Conservation (phyloP, 2,888 invertebrate species). For the Lacanobia wlatinum region DNA sequence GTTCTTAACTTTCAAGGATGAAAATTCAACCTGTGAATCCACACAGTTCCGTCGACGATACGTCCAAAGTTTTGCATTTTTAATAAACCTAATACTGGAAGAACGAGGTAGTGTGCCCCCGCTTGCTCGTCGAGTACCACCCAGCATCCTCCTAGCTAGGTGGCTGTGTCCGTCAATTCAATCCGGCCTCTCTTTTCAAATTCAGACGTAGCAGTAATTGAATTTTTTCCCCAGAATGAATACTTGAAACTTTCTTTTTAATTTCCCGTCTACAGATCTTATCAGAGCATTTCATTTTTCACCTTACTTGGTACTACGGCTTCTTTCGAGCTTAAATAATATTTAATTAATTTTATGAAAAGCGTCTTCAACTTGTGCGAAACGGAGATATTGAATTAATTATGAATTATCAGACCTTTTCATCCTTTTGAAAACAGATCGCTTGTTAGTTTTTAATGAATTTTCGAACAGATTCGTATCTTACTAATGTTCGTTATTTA, state of each 20-base stretch:
- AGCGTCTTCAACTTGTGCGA: not conserved
- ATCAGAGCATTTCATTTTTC: too few species aligned
- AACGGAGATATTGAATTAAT: not conserved
- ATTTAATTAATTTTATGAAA: not conserved
- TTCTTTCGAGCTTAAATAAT: not conserved
- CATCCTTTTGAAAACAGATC: not conserved
- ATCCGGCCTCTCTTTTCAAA: not conserved
- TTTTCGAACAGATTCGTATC: not conserved
- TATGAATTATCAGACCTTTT: not conserved
- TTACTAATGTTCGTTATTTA: not conserved
- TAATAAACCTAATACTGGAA: not conserved
- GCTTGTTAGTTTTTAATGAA: not conserved
- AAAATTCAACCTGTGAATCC: not conserved
- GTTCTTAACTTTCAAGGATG: not conserved
- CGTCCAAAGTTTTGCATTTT: not conserved
- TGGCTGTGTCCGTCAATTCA: not conserved
- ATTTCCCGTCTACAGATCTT: not conserved
- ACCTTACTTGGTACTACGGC: too few species aligned
- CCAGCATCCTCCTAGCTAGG: not conserved
- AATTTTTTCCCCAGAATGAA: not conserved
- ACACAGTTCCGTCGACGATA: not conserved
- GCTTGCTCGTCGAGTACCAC: too few species aligned
- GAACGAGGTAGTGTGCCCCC: not conserved
- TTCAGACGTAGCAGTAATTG: not conserved
- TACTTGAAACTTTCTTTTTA: not conserved